phyloP scores from a whole-genome alignment of 2,797 vertebrate species.

The Gymnoscopelus braueri region DNA sequence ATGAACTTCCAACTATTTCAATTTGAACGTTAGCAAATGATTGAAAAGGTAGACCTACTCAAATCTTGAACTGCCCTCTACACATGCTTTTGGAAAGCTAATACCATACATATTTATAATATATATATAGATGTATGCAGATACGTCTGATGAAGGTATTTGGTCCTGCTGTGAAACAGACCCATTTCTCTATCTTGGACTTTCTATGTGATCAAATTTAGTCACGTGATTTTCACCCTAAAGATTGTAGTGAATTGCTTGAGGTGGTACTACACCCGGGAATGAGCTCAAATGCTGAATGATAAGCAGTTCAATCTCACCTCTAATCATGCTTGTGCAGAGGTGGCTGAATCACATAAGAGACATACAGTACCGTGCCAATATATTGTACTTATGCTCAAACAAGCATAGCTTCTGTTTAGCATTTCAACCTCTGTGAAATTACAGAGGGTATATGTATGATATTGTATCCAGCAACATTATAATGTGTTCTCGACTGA shows the following conservation, averaged over 20 bases:
- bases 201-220: neutral
- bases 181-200: slow-evolving; percentile 5
- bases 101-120: no score
- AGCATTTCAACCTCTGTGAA: slow-evolving; percentile 45
- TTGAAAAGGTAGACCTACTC: no score
- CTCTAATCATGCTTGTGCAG: slow-evolving; percentile 64
- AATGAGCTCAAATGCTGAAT: slow-evolving; percentile 58
- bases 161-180: slow-evolving; percentile 38
- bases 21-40: no score
- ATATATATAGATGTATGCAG: no score
- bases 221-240: slow-evolving; percentile 43
- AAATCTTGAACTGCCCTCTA: no score
- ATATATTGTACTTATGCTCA: slow-evolving; percentile 51
- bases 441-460: slow-evolving; percentile 55
- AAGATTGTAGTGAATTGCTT: slow-evolving; percentile 62
- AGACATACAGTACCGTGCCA: slow-evolving; percentile 39
- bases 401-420: slow-evolving; percentile 53
- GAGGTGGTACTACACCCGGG: slow-evolving; percentile 53
- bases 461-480: slow-evolving; percentile 42
- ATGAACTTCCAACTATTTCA: no score
- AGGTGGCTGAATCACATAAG: slow-evolving; percentile 64
- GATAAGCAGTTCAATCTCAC: slow-evolving; percentile 76
- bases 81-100: no score
- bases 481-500: slow-evolving; percentile 57
- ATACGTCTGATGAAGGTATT: no score